Evolutionary conservation across 2,113 vertebrate genomes (phyloP).

Genomic region (Corydoras maculifer): DNA sequence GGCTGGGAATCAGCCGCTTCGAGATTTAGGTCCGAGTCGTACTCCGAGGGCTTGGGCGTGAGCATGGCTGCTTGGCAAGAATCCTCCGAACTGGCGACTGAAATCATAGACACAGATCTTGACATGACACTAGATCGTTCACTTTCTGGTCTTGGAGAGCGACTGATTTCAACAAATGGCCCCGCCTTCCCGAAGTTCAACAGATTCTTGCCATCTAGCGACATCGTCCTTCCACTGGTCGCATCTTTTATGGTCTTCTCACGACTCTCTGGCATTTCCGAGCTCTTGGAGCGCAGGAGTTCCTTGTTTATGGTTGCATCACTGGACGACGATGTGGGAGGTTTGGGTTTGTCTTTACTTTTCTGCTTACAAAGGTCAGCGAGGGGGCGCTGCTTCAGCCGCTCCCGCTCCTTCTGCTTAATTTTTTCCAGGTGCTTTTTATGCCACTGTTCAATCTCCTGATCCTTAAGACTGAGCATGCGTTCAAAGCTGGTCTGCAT

Average conservation of each 20-base stretch:
- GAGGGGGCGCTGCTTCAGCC: constrained; percentile 78
- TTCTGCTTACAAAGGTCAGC: constrained; percentile 77
- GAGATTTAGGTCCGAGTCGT: constrained; percentile 81
- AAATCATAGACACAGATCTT: constrained; percentile 83
- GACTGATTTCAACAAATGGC: constrained; percentile 72
- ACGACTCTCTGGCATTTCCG: constrained; percentile 76
- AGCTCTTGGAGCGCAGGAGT: constrained; percentile 84
- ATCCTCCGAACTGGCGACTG: constrained; percentile 89
- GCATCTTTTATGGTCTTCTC: constrained; percentile 79
- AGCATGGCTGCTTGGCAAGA: constrained; percentile 78
- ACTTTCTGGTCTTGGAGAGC: constrained; percentile 81
- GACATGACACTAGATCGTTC: constrained; percentile 81
- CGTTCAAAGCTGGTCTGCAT: constrained; percentile 99
- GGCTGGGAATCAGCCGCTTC: constrained; percentile 87
- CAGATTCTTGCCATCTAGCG: constrained; percentile 75
- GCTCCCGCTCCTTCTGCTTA: constrained; percentile 93
- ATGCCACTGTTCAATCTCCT: constrained; percentile 98
- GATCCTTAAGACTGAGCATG: constrained; percentile 95
- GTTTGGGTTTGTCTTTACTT: constrained; percentile 76
- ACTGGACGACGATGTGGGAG: constrained; percentile 11
- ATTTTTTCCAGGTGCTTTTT: constrained; percentile 97
- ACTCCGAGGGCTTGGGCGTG: constrained; percentile 78
- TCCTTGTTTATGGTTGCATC: constrained; percentile 70
- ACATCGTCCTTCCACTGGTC: constrained; percentile 71
- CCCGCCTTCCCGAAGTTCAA: constrained; percentile 63